These are phyloP conservation scores for Opisthocomus hoazin DNA, from an alignment of 2,113 vertebrate species.

Conservation along the genomic window DNA sequence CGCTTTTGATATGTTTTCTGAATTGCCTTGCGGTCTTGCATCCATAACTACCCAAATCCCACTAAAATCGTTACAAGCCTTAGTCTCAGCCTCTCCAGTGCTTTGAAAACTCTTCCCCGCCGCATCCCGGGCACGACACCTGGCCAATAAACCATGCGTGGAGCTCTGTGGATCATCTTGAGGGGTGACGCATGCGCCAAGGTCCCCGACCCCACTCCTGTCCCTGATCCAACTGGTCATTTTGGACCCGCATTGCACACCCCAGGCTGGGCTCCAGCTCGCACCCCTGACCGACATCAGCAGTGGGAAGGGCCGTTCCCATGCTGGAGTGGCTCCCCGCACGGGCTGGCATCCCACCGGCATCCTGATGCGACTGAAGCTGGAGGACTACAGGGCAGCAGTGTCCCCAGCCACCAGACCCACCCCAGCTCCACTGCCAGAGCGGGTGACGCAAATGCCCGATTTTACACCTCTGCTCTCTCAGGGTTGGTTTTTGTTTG, in stretches of 20 bases:
- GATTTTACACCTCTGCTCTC: background rate
- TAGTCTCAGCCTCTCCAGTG: background rate
- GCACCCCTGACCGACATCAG: rapidly evolving
- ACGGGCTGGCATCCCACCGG: rapidly evolving
- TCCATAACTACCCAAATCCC: background rate
- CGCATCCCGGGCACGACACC: background rate
- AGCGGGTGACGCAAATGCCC: background rate
- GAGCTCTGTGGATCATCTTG: background rate
- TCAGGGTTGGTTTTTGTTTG: background rate
- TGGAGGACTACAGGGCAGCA: background rate
- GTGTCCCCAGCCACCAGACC: background rate
- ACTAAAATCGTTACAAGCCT: background rate
- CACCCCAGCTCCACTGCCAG: background rate
- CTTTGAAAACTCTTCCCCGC: background rate
- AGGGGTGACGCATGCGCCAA: rapidly evolving
- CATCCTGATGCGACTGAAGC: rapidly evolving
- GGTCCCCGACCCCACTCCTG: rapidly evolving
- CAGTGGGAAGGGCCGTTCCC: background rate
- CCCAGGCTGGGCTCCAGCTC: background rate
- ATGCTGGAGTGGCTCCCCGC: rapidly evolving
- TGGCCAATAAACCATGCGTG: rapidly evolving
- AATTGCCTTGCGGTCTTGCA: background rate
- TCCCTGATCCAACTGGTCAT: background rate
- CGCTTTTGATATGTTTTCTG: background rate
- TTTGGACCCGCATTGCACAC: rapidly evolving